Percentiles rank a stretch among this genome's conserved stretches.
phyloP scores from a whole-genome alignment of 2,888 invertebrate species.

The Baronia brevicornis region DNA sequence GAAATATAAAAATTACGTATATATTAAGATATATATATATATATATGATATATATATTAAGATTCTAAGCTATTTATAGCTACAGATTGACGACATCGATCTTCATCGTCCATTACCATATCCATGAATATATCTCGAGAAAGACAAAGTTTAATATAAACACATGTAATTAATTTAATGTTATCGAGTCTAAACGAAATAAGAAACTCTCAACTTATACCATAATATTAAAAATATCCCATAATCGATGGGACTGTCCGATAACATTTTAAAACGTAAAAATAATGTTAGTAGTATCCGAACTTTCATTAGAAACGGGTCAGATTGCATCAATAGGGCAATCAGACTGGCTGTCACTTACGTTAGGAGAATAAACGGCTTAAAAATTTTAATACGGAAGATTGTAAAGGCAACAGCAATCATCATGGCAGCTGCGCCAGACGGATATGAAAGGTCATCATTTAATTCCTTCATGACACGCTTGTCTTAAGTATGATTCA shows the following conservation, averaged over 20 bases:
- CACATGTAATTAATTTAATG: too few relatives aligned
- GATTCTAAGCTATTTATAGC: too few relatives aligned
- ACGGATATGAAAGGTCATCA: slow-evolving; percentile 69
- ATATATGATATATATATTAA: too few relatives aligned
- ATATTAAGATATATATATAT: too few relatives aligned
- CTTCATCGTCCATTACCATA: too few relatives aligned
- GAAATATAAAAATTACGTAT: too few relatives aligned
- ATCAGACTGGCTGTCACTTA: slow-evolving; percentile 19
- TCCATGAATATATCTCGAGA: too few relatives aligned
- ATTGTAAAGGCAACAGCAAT: slow-evolving; percentile 15
- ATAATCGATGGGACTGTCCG: background rate
- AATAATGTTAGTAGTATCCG: slow-evolving; percentile 3
- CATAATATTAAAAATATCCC: too few relatives aligned
- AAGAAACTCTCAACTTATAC: too few relatives aligned
- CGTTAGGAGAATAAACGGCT: slow-evolving; percentile 8
- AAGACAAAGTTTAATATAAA: too few relatives aligned
- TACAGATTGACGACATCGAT: too few relatives aligned
- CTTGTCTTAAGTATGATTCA: slow-evolving; percentile 67
- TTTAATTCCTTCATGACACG: slow-evolving; percentile 56
- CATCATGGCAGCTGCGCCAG: slow-evolving; percentile 49
- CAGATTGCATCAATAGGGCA: slow-evolving; percentile 22
- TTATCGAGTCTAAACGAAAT: too few relatives aligned
- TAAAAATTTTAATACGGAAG: slow-evolving; percentile 13
- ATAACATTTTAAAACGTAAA: background rate
- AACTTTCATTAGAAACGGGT: slow-evolving; percentile 20